Base-by-base conservation (phyloP, 2,888 invertebrate genomes). In the Caprella mutica region DNA sequence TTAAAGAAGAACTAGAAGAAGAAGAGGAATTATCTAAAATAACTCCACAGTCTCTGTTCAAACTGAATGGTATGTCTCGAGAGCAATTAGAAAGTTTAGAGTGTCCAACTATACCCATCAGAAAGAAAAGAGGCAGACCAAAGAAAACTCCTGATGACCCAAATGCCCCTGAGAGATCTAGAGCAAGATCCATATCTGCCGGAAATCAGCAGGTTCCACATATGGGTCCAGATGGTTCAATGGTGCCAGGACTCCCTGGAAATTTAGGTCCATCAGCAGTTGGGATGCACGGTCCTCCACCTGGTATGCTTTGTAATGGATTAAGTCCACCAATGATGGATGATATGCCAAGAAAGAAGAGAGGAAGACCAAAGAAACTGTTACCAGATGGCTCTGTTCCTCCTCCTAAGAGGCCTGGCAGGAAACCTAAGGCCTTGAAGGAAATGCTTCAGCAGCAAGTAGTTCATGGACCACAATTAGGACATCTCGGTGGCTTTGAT, bases 81-180 rank as follows among this genome's bases (percentile, higher is more conserved):
- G 64, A 64, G 27, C 64, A 64, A 48, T 54, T 64, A 3, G 60
- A 64, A 24, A 55, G 58, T 29, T 44, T 64, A 44, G 65, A 65
- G 44, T 62, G 63, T 12, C 65, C 67, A 21, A 66, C 66, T n/a
- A 63, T 65, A 27, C 63, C 64, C 14, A 61, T 65, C 52, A 67
- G 66, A 57, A 68, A 68, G 60, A 67, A 68, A 52, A 59, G 68
- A n/a, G 68, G 68, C 21, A 59, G 68, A n/a, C 88, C 89, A 61
- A 88, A 88, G 76, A 89, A 89, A 73, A 82, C 84, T 19, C 84
- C 83, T 70, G 79, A 80, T 70, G 84, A 81, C 70, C 83, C 65
- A 14, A 64, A 63, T 39, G 60, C 61, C 26, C 58, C 62, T 30
- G 66, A 66, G 38, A 58, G 65, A 29, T 66, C 67, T 9, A 59